Percentiles rank a stretch among this genome's conserved stretches.
phyloP scores from a whole-genome alignment of 2,888 invertebrate genomes.

The Amphipyra tragopoginis region DNA sequence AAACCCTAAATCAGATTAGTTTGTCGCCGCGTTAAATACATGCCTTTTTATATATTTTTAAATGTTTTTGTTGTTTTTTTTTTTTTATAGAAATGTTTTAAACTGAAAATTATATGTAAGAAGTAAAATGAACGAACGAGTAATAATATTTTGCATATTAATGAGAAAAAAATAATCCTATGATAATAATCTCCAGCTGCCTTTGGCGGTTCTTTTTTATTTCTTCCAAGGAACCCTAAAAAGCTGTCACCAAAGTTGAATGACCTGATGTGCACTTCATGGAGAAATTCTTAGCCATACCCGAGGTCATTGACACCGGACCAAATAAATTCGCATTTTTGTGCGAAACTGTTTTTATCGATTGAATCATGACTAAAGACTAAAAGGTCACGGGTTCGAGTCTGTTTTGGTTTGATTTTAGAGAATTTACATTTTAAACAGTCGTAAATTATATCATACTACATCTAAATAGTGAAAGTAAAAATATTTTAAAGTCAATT shows the following conservation, averaged over 20 bases:
- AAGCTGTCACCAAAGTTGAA: constrained; percentile 52
- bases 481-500: background rate
- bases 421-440: constrained; percentile 5
- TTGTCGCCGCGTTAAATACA: no score
- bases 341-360: constrained; percentile 50
- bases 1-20: no score
- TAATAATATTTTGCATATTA: no score
- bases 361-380: constrained; percentile 45
- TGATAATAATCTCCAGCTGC: no score
- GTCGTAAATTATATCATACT: constrained; percentile 20
- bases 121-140: no score
- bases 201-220: background rate
- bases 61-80: no score
- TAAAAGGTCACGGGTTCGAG: constrained; percentile 50
- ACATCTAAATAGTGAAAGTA: constrained; percentile 7
- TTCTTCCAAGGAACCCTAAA: constrained; percentile 25
- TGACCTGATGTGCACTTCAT: constrained; percentile 52
- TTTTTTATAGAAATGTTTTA: no score
- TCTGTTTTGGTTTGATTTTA: constrained; percentile 15
- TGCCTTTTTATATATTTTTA: no score
- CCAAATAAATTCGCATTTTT: constrained; percentile 58
- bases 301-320: constrained; percentile 46
- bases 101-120: no score
- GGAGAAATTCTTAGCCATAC: constrained; percentile 51
- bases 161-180: no score